Evolutionary conservation across 2,113 vertebrate genomes (phyloP).

Genomic region (Sakesphorus luctuosus): DNA sequence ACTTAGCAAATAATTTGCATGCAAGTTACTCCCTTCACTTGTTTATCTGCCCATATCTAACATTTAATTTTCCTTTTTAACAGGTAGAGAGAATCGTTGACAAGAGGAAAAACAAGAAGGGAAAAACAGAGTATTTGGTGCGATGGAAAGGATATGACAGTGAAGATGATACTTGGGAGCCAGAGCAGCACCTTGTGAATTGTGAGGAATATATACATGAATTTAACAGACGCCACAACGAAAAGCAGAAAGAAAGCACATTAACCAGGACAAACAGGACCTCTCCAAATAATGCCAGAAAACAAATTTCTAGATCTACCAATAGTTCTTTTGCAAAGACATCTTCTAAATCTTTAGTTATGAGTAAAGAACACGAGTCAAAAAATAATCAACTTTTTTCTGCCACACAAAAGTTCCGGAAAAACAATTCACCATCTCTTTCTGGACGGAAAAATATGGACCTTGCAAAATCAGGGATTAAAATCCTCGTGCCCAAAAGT

Average conservation of each 20-base stretch:
- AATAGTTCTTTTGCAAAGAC: constrained; percentile 78
- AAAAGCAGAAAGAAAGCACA: constrained; percentile 79
- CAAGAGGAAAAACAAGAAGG: constrained; percentile 92
- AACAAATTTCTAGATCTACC: constrained; percentile 83
- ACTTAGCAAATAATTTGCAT: neutral
- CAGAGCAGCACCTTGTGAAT: constrained; percentile 91
- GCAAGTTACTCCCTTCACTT: neutral
- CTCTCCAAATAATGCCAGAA: constrained; percentile 84
- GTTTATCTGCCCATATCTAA: neutral
- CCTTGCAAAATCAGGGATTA: constrained; percentile 91
- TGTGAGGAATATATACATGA: constrained; percentile 93
- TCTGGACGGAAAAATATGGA: constrained; percentile 88
- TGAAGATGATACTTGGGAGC: constrained; percentile 96
- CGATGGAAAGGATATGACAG: constrained; percentile 92
- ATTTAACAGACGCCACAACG: constrained; percentile 85
- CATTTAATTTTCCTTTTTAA: constrained; percentile 33
- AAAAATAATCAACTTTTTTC: constrained; percentile 76
- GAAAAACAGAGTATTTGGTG: constrained; percentile 92
- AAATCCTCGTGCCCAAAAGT: constrained; percentile 97
- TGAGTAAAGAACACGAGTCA: constrained; percentile 75
- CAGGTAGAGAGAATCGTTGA: constrained; percentile 96
- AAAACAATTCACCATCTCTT: constrained; percentile 70
- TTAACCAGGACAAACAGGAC: constrained; percentile 85
- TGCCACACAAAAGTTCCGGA: constrained; percentile 80
- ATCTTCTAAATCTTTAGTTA: constrained; percentile 72